Evolutionary conservation across 2,797 vertebrate species (phyloP), one percentile per base, ranked within the genome.

Genomic region (Tapirus indicus): DNA sequence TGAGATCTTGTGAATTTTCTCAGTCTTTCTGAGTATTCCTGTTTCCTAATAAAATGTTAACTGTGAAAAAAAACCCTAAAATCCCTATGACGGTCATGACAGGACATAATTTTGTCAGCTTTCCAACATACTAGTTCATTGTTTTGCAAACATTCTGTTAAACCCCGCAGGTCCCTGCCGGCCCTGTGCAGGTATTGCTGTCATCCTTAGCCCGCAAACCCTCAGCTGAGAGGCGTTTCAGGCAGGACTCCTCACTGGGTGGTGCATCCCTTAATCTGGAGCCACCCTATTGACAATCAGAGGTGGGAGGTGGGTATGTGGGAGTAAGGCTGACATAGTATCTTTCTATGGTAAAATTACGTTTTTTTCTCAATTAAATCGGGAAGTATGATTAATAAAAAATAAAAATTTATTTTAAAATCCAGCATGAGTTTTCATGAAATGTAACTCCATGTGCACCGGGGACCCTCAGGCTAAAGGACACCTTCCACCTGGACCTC

Each of bases 1-100:
- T 69, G 25, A 6, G 60, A 27, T 44, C 32, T 78, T 94, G 23
- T 68, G 83, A 92, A 84, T 90, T 83, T 68, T 47, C 49, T 41
- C 18, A 79, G 16, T 58, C 56, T 91, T 95, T 54, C 47, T 88
- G 9, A 78, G 5, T 92, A 35, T 47, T 92, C 38, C 6, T 72
- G 84, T 87, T 87, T 85, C 35, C 75, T 87, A 88, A 54, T 88
- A 92, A 74, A 84, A 85, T 91, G 69, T 94, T 94, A 94, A 82
- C 47, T 83, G 60, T 38, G 6, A 68, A 75, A 88, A 88, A 79
- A 92, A 32, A 18, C 9, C 25, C 64, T 82, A 54, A 88, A 78
- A 79, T 79, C 12, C 12, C 5, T 78, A 18, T 5, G 20, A n/a
- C 25, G 17, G 58, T 95, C 20, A 68, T 18, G 16, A 93, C 35